Base-by-base conservation (phyloP, 1,140 invertebrate genomes). In the Glossosoma conforme region DNA sequence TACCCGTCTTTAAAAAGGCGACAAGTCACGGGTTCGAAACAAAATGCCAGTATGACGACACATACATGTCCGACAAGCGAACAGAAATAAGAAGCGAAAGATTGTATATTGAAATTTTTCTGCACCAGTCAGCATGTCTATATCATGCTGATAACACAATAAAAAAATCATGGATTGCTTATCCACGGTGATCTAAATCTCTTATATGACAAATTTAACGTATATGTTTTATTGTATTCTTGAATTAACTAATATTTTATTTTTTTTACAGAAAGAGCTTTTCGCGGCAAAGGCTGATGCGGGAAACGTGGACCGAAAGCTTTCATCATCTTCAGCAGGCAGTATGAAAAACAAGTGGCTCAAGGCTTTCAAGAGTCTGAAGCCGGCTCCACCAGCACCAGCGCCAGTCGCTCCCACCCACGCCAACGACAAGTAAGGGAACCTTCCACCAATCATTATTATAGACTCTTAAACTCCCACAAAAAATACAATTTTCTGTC, bases 271-370 rank as follows among this genome's bases (percentile, higher is more conserved):
- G 92, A 90, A 92, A 77, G 91, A 95, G 70, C 75, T 95, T 50
- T 90, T 95, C 64, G 83, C 82, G 57, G 83, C 79, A 43, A 87
- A 85, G 73, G 80, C 76, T 64, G 81, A 85, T 58, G 78, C 68
- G 56, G 77, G 65, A 60, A 85, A 76, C 69, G 76, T 76, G 66
- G 89, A 91, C 69, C 80, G 90, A 33, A 93, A 93, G 78, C 81
- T 92, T 70, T 91, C 89, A 2, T 85, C 87, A 32, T 81, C 86
- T 33, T 93, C 86, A 45, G 86, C 86, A 44, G 89, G 85, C 63
- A 89, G 87, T 62, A 96, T 96, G 82, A 96, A 96, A 76, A 92
- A 88, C 65, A 96, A 97, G 80, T 97, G 94, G 94, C 76, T 97
- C 62, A 97, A 97, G 74, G 94, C 94, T 56, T 93, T 97, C 76